A percentile compares a stretch with the other conserved stretches of the same genome.
Conservation (phyloP, 2,888 invertebrate genomes). For the Acronicta psi region DNA sequence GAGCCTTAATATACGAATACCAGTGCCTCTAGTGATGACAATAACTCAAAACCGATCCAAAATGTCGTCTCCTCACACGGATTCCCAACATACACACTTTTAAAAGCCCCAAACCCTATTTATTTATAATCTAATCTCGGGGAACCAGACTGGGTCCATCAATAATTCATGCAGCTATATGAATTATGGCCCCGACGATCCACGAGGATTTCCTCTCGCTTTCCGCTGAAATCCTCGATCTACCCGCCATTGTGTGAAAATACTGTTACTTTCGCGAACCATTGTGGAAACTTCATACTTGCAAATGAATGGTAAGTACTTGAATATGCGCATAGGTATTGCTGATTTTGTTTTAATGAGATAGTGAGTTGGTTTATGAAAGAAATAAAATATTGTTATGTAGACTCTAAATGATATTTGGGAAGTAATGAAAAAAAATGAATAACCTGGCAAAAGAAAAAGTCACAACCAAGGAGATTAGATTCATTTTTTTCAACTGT, state of each 20-base stretch:
- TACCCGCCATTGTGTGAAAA: conserved; percentile 47
- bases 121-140: conserved; percentile 59
- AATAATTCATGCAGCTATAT: conserved; percentile 79
- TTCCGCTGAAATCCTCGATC: conserved; percentile 51
- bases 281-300: conserved; percentile 41
- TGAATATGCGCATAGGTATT: conserved; percentile 51
- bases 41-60: conserved; percentile 10
- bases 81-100: conserved; percentile 28
- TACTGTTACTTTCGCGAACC: conserved; percentile 41
- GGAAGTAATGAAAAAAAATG: no score
- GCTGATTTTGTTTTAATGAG: conserved; percentile 40
- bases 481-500: no score
- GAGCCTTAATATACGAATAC: no score
- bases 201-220: conserved; percentile 72
- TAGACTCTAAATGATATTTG: no score
- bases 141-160: conserved; percentile 64
- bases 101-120: conserved; percentile 47
- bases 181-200: conserved; percentile 77
- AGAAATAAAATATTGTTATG: conserved; percentile 2
- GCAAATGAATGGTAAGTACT: conserved; percentile 32
- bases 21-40: neutral
- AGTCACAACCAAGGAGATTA: no score
- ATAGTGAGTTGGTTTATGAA: conserved; percentile 34
- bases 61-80: conserved; percentile 26
- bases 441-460: no score